phyloP scores from a whole-genome alignment of 2,888 invertebrate genomes.

The Drosophila sordidapex region DNA sequence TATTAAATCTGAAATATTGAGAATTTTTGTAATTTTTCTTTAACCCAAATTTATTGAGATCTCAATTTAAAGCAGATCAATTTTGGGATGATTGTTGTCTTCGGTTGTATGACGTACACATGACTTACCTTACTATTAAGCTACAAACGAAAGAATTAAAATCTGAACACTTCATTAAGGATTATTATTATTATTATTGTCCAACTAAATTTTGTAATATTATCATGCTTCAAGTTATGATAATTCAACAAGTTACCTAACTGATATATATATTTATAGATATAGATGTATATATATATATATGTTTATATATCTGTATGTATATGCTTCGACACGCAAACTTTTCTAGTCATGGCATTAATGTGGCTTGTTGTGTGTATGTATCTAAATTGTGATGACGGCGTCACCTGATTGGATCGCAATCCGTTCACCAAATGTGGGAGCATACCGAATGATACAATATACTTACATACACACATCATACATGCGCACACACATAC shows the following conservation, averaged over 20 bases:
- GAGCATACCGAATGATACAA: background rate
- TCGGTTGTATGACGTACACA: constrained; percentile 23
- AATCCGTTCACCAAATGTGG: background rate
- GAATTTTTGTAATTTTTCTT: background rate
- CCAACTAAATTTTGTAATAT: background rate
- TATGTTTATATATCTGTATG: background rate
- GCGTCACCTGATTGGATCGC: constrained; percentile 9
- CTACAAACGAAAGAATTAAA: constrained; percentile 32
- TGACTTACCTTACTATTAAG: constrained; percentile 41
- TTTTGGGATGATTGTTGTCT: constrained; percentile 5
- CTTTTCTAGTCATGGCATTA: constrained; percentile 2
- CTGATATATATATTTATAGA: constrained; percentile 2
- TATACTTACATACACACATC: constrained; percentile 22
- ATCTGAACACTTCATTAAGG: constrained; percentile 17
- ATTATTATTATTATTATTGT: constrained; percentile 8
- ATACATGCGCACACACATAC: constrained; percentile 3
- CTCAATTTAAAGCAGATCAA: background rate
- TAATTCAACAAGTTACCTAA: constrained; percentile 15
- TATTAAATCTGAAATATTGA: constrained; percentile 10
- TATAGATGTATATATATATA: background rate
- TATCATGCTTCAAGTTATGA: constrained; percentile 25
- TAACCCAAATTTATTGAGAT: constrained; percentile 1
- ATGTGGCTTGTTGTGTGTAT: constrained; percentile 4
- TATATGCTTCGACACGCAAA: background rate
- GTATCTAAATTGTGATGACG: constrained; percentile 1